A percentile compares a stretch with the other conserved stretches of the same genome.
Evolutionary conservation across 2,797 vertebrate genomes (phyloP).

Genomic region (Salarias fasciatus): DNA sequence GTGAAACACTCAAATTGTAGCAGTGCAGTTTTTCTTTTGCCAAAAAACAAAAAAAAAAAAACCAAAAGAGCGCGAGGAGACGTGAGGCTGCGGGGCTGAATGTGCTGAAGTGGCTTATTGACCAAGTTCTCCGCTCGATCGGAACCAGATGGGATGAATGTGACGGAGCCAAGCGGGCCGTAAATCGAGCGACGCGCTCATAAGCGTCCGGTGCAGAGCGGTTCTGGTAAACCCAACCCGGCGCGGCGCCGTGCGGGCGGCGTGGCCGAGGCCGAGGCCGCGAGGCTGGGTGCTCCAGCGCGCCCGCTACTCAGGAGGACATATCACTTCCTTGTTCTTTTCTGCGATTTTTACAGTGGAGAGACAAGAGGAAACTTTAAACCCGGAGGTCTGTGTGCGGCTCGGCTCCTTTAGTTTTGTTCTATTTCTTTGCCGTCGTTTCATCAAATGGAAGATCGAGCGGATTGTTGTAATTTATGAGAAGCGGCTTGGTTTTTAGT

Average conservation of each 20-base stretch:
- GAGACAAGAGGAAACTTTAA: constrained; percentile 57
- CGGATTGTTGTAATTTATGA: constrained; percentile 67
- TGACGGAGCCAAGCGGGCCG: background rate
- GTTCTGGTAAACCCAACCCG: background rate
- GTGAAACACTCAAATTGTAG: background rate
- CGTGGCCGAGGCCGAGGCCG: constrained; percentile 19
- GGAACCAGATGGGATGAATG: constrained; percentile 17
- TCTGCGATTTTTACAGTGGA: constrained; percentile 32
- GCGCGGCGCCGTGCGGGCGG: background rate
- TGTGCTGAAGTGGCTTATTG: constrained; percentile 1
- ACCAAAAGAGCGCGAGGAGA: too few species aligned
- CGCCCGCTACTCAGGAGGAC: constrained; percentile 79
- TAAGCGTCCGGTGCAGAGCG: background rate
- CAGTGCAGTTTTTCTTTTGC: background rate
- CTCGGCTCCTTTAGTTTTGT: constrained; percentile 2
- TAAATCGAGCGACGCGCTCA: background rate
- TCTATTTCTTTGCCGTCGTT: too few species aligned
- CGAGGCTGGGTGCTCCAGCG: constrained; percentile 56
- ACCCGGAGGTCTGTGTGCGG: constrained; percentile 35
- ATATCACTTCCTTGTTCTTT: constrained; percentile 56
- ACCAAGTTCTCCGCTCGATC: constrained; percentile 5
- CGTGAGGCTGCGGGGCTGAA: too few species aligned
- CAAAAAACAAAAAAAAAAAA: background rate
- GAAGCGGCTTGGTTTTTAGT: constrained; percentile 60
- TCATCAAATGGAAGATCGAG: too few species aligned